Base-by-base conservation (phyloP, 2,797 vertebrate species). In the Halcyon badia region DNA sequence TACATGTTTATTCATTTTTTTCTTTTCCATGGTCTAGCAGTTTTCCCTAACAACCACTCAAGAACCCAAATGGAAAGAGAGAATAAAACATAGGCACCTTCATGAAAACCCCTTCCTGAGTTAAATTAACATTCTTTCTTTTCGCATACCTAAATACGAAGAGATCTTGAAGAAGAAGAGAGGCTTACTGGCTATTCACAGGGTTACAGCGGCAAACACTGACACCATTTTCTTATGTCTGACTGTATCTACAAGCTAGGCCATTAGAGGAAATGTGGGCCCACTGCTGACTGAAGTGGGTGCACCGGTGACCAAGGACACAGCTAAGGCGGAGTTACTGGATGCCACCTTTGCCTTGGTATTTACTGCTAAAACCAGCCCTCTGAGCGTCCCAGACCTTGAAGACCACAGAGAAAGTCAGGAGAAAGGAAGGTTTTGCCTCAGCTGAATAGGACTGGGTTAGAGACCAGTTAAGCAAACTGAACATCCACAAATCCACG, bases 31-130 rank as follows among this genome's bases (percentile, higher is more conserved):
- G 21, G 24, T 19, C 20, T 48, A 70, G 46, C 26, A 69, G 26
- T 70, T 88, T 81, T 75, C 25, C 52, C 17, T 81, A 68, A 46
- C 6, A 89, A 51, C 3, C 14, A 48, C 39, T 62, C 7, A n/a
- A 68, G 62, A 90, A 69, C 6, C 41, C 37, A 66, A 65, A 83
- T 2, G 13, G 52, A 58, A 85, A 68, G 31, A 78, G 20, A 28
- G 21, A 42, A 20, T 20, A 51, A 1, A 1, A 71, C 18, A 41
- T 0, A 1, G 15, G 10, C 39, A 70, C 5, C 48, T 51, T 44
- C 16, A 66, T 24, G 31, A 61, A 79, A 69, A 85, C 13, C 17
- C 25, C 22, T 70, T 65, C 35, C 17, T 14, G 3, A 70, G 30
- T 78, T 33, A 93, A 86, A 70, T 60, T 30, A 78, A 48, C 20